Conservation (phyloP, 2,888 invertebrate species). For the Tanypteryx hageni region DNA sequence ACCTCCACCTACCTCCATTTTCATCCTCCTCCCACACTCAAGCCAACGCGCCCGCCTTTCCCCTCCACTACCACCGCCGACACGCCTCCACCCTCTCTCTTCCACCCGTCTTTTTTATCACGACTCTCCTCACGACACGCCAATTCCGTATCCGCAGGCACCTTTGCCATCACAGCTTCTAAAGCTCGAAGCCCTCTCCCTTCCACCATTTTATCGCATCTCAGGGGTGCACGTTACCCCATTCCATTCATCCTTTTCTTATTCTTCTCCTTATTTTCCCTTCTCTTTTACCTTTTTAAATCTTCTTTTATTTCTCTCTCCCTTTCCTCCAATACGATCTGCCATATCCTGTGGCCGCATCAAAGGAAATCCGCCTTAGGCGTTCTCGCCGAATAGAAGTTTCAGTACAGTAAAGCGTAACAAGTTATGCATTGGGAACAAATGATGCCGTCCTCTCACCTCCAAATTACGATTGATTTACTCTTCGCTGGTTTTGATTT, state of each 20-base stretch:
- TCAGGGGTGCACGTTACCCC: not conserved
- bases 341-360: no score
- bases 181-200: not conserved
- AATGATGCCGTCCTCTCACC: no score
- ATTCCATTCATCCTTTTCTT: not conserved
- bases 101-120: not conserved
- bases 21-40: not conserved
- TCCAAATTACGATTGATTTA: no score
- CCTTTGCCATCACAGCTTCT: not conserved
- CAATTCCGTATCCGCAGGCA: not conserved
- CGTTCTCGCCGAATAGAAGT: no score
- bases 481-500: no score
- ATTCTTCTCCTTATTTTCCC: not conserved
- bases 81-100: not conserved
- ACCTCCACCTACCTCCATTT: not conserved
- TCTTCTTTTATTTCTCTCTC: no score
- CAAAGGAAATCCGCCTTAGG: no score
- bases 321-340: no score
- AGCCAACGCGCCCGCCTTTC: not conserved
- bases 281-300: no score
- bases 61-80: not conserved
- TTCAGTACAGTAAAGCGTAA: no score
- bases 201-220: no score
- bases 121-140: constrained; percentile 7
- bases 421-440: no score